phyloP scores from a whole-genome alignment of 1,140 invertebrate genomes.

The Drosophila prosaltans region DNA sequence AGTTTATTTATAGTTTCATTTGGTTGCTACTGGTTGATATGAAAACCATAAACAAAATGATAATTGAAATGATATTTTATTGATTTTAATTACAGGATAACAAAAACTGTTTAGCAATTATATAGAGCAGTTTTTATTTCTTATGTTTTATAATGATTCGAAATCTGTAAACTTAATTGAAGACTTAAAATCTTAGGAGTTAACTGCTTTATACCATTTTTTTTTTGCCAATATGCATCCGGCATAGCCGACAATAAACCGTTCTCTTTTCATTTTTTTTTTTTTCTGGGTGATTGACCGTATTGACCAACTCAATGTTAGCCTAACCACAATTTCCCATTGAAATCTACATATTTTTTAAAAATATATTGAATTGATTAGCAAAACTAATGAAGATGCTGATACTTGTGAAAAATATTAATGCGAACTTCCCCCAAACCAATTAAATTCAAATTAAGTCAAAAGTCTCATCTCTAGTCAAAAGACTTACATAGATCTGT shows the following conservation, averaged over 20 bases:
- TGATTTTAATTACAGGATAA: too few species aligned
- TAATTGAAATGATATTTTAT: too few species aligned
- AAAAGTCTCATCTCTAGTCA: conserved; percentile 30
- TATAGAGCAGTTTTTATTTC: too few species aligned
- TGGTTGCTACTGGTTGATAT: too few species aligned
- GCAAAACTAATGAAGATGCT: not conserved
- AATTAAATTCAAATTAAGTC: conserved; percentile 73
- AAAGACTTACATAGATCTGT: not conserved
- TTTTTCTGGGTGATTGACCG: conserved; percentile 47
- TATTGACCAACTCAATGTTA: conserved; percentile 1
- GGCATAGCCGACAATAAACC: not conserved
- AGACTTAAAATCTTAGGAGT: not conserved
- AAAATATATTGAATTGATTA: conserved; percentile 46
- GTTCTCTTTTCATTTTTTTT: not conserved
- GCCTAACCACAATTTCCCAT: conserved; percentile 54
- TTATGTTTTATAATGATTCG: not conserved
- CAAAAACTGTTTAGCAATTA: too few species aligned
- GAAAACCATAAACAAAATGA: too few species aligned
- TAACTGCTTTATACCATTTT: not conserved
- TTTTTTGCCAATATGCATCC: conserved; percentile 17
- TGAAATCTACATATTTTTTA: conserved; percentile 46
- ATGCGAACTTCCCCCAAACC: conserved; percentile 69
- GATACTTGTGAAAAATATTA: conserved; percentile 71
- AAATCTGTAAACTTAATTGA: not conserved
- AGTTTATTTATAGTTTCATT: too few species aligned